Evolutionary conservation across 2,888 invertebrate genomes (phyloP).

Genomic region (Erebia aethiops): DNA sequence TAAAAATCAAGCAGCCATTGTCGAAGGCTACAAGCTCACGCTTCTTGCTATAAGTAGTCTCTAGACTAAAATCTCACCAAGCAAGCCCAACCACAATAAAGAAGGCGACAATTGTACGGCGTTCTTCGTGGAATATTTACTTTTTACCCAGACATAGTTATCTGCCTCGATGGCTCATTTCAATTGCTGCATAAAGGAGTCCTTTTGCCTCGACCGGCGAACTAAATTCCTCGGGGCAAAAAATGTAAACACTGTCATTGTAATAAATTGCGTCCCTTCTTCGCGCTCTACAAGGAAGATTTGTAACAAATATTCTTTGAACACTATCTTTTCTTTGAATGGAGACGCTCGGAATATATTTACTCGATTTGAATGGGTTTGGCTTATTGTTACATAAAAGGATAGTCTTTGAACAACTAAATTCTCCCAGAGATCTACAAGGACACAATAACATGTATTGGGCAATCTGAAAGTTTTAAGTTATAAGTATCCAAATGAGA

Average conservation of each 20-base stretch:
- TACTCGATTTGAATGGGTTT: neutral
- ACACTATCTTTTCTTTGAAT: slow-evolving; percentile 8
- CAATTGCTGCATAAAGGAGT: slow-evolving; percentile 33
- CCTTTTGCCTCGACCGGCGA: slow-evolving; percentile 22
- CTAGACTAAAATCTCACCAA: too few relatives aligned
- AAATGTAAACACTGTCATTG: slow-evolving; percentile 34
- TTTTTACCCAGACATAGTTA: slow-evolving; percentile 35
- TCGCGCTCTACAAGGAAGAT: slow-evolving; percentile 8
- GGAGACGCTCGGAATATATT: neutral
- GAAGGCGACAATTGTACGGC: slow-evolving; percentile 33
- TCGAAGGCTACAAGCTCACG: too few relatives aligned
- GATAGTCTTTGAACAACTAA: neutral
- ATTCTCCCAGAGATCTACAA: too few relatives aligned
- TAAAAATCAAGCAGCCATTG: too few relatives aligned
- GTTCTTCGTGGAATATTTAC: slow-evolving; percentile 30
- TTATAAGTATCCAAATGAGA: too few relatives aligned
- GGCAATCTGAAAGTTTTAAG: too few relatives aligned
- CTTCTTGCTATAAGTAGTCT: too few relatives aligned
- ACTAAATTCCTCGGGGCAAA: slow-evolving; percentile 29
- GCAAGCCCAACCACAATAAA: slow-evolving; percentile 14
- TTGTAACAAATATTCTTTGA: slow-evolving; percentile 18
- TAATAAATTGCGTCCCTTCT: slow-evolving; percentile 26
- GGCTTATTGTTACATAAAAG: neutral
- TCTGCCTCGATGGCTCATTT: slow-evolving; percentile 39
- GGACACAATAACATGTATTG: too few relatives aligned